A percentile compares a stretch with the other conserved stretches of the same genome.
Conservation (phyloP, 2,797 vertebrate species). For the Uromys caudimaculatus region DNA sequence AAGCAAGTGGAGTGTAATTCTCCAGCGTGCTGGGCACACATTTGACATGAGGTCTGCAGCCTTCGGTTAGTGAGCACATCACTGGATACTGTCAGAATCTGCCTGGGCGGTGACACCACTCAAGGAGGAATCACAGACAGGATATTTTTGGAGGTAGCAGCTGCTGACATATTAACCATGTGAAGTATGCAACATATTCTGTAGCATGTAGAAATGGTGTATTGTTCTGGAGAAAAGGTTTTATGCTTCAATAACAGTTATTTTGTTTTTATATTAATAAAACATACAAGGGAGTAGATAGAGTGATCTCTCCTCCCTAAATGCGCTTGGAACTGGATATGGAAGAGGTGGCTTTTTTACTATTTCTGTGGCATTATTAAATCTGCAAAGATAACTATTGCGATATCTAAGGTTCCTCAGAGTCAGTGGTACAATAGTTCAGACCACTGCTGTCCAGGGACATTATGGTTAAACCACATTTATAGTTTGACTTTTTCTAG, state of each 20-base stretch:
- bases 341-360: background rate
- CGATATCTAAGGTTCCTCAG: background rate
- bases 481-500: background rate
- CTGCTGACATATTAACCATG: background rate
- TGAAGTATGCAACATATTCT: background rate
- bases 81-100: background rate
- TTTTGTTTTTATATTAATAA: background rate
- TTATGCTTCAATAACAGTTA: background rate
- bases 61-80: background rate
- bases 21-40: background rate
- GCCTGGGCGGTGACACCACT: background rate
- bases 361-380: background rate
- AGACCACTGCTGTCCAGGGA: background rate
- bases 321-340: background rate
- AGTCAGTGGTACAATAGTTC: background rate
- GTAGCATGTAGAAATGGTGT: background rate
- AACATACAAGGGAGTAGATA: background rate
- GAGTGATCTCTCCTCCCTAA: background rate
- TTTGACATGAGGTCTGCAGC: background rate
- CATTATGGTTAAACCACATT: background rate
- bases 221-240: background rate
- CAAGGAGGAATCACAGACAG: background rate
- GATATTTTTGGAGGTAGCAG: slow-evolving; percentile 10
- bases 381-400: background rate
- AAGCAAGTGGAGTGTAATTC: background rate